A percentile compares a stretch with the other conserved stretches of the same genome.
Evolutionary conservation across 2,113 vertebrate genomes (phyloP).

Genomic region (Bos taurus): ARS-UCD2.0 NC_037340.1:76074501-76075000

Average conservation of each 20-base stretch:
- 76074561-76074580: neutral
- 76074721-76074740: neutral
- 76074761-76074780: neutral
- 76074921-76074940: neutral
- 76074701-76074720: neutral
- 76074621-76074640: neutral
- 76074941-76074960: neutral
- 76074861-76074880: neutral
- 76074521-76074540: neutral
- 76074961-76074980: neutral
- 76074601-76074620: neutral
- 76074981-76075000: neutral
- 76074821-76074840: neutral
- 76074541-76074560: neutral
- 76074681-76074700: neutral
- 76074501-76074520: neutral
- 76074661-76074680: neutral
- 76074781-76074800: neutral
- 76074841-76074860: neutral
- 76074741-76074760: neutral
- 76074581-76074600: neutral
- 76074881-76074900: neutral
- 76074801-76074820: neutral
- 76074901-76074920: neutral
- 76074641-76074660: neutral